Percentiles rank a stretch among this genome's conserved stretches.
These are phyloP conservation scores for Columba guinea DNA, from an alignment of 2,797 vertebrate genomes.

Conservation along the genomic window DNA sequence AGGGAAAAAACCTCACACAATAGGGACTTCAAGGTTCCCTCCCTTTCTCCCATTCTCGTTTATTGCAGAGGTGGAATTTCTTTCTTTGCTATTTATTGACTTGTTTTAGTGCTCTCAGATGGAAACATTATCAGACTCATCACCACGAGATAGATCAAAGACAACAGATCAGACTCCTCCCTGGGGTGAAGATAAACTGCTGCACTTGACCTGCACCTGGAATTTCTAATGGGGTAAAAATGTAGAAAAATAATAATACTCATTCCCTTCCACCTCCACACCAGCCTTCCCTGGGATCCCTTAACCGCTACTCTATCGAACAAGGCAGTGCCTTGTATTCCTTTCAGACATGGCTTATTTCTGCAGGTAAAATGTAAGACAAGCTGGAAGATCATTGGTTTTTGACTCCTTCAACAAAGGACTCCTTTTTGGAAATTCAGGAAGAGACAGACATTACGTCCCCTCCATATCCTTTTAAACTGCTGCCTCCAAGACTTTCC, in stretches of 20 bases:
- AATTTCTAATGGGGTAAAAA: conserved; percentile 54
- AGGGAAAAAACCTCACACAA: background rate
- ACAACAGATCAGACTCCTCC: conserved; percentile 46
- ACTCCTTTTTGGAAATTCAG: background rate
- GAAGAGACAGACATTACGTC: background rate
- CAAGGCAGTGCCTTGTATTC: background rate
- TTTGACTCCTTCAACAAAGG: background rate
- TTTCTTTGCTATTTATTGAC: conserved; percentile 40
- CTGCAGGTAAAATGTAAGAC: background rate
- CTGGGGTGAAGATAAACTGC: conserved; percentile 25
- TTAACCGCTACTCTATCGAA: background rate
- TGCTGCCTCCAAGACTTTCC: background rate
- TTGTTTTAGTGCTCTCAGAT: conserved; percentile 41
- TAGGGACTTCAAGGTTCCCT: background rate
- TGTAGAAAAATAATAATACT: conserved; percentile 18
- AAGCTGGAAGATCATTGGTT: background rate
- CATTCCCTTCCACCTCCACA: background rate
- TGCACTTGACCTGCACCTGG: conserved; percentile 53
- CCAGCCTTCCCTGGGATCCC: background rate
- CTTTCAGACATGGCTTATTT: background rate
- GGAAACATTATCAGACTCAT: conserved; percentile 52
- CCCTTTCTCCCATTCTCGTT: background rate
- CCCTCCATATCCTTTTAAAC: background rate
- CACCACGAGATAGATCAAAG: conserved; percentile 38
- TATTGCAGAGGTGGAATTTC: conserved; percentile 19